These are phyloP conservation scores for Clarias gariepinus DNA, from an alignment of 2,113 vertebrate genomes.

Conservation along the genomic window DNA sequence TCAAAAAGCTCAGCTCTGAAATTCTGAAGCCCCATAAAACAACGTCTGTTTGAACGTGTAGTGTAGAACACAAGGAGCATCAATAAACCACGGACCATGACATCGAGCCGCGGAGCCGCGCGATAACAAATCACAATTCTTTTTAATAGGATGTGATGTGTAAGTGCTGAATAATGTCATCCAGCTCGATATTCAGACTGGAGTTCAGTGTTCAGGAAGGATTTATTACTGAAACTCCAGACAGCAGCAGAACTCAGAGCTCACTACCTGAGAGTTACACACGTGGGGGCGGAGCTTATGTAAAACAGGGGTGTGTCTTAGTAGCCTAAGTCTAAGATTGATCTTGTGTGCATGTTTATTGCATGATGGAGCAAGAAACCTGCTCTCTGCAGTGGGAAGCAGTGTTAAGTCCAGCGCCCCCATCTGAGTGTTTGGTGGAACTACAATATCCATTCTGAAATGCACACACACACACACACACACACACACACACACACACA, in stretches of 20 bases:
- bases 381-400: not conserved
- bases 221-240: not conserved
- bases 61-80: not conserved
- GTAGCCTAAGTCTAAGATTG: not conserved
- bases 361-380: no score
- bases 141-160: not conserved
- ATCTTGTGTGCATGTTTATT: no score
- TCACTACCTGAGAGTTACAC: not conserved
- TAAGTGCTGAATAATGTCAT: not conserved
- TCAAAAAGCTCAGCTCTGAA: constrained; percentile 24
- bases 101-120: not conserved
- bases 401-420: not conserved
- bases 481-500: no score
- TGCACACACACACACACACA: no score
- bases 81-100: not conserved
- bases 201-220: not conserved
- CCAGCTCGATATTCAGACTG: not conserved
- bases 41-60: not conserved
- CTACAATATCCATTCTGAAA: not conserved
- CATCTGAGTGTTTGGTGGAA: not conserved
- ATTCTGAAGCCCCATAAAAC: constrained; percentile 8
- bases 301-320: not conserved
- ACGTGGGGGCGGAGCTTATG: not conserved
- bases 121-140: not conserved
- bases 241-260: not conserved